Evolutionary conservation across 2,888 invertebrate genomes (phyloP), one percentile per base, ranked within the genome.

Genomic region (Oscheius onirici): DNA sequence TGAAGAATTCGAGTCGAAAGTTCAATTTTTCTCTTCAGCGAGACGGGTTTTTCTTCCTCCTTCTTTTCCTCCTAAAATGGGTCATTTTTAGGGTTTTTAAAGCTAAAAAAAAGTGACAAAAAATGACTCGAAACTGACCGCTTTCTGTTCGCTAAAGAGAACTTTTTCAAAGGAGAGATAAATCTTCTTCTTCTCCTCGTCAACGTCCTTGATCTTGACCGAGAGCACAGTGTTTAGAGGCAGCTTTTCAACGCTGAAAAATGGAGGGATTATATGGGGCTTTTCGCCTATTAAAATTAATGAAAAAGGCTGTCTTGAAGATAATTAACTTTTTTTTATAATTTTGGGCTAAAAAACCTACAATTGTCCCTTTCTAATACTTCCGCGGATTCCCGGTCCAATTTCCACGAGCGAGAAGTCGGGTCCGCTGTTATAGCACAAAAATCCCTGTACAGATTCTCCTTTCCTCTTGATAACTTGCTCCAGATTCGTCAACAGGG

Each of bases 311-410:
- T n/a, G n/a, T n/a, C n/a, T n/a, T n/a, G n/a, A n/a, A n/a, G n/a
- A n/a, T n/a, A n/a, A n/a, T n/a, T n/a, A n/a, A n/a, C n/a, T n/a
- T n/a, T n/a, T n/a, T n/a, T n/a, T n/a, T n/a, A n/a, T n/a, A n/a
- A n/a, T n/a, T n/a, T n/a, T n/a, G n/a, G n/a, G n/a, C n/a, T 17
- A 20, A 46, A 46, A 20, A 46, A 46, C 46, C 5, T 17, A 46
- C 58, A 22, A 5, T 40, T 2, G 6, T 13, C 11, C 54, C 34
- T 68, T 68, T 10, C 22, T 51, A 1, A 61, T 20, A 2, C 63
- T 43, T 66, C 74, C 79, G 22, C 46, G 49, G 17, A 79, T 67
- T 43, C 79, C 79, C 2, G 76, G 75, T 17, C 71, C 79, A 11
- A 79, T 28, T 60, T 79, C 79, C 13, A 79, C 60, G 43, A 72